Conservation (phyloP, 2,113 vertebrate genomes). For the Oncorhynchus gorbuscha region DNA sequence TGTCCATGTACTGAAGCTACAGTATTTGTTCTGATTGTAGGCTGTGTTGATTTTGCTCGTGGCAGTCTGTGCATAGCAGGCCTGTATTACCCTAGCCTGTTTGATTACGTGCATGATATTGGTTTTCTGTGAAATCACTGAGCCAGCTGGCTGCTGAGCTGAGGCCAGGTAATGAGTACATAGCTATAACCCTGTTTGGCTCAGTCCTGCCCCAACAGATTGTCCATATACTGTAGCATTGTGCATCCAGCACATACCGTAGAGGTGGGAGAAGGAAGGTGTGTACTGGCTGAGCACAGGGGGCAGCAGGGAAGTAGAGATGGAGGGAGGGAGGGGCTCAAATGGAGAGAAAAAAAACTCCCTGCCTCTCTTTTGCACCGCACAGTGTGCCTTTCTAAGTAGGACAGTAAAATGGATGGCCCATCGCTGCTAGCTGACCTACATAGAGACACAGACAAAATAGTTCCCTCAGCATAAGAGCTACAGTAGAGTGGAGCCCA, state of each 20-base stretch:
- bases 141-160: slow-evolving; percentile 17
- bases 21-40: background rate
- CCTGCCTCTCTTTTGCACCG: slow-evolving; percentile 22
- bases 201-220: slow-evolving; percentile 42
- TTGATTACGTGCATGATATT: background rate
- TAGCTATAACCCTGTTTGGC: slow-evolving; percentile 31
- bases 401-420: slow-evolving; percentile 80
- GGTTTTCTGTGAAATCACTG: background rate
- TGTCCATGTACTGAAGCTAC: background rate
- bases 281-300: background rate
- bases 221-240: slow-evolving; percentile 10
- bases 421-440: slow-evolving; percentile 77
- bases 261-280: slow-evolving; percentile 10
- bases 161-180: slow-evolving; percentile 28
- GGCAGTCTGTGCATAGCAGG: background rate
- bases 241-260: slow-evolving; percentile 31
- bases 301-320: background rate
- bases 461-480: slow-evolving; percentile 57
- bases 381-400: slow-evolving; percentile 66
- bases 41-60: background rate
- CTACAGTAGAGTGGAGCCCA: background rate
- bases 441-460: slow-evolving; percentile 76
- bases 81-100: background rate
- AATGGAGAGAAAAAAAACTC: slow-evolving; percentile 21
- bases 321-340: slow-evolving; percentile 1